phyloP scores from a whole-genome alignment of 2,888 invertebrate species.

The Nemurella pictetii region DNA sequence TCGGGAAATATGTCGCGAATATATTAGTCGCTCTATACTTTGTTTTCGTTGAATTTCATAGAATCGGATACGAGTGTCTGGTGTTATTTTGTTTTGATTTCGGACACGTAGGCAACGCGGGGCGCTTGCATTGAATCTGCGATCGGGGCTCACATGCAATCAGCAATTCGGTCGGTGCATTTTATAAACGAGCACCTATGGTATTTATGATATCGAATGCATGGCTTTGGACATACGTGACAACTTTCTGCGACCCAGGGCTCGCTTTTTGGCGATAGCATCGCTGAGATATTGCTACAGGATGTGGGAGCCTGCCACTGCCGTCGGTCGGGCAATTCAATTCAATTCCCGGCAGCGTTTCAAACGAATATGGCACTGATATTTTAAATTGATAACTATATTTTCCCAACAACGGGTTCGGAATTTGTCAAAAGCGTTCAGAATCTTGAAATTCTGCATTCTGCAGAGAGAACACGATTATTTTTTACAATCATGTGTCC shows the following conservation, averaged over 20 bases:
- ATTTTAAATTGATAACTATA: constrained; percentile 32
- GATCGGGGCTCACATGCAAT: neutral
- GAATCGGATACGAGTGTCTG: neutral
- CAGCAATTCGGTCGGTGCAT: neutral
- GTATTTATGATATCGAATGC: neutral
- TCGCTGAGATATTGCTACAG: too few relatives aligned
- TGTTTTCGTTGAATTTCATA: neutral
- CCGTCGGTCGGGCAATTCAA: neutral
- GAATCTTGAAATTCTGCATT: neutral
- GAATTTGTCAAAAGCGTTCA: neutral
- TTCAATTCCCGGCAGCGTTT: neutral
- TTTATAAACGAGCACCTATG: neutral
- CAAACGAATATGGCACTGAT: constrained; percentile 21
- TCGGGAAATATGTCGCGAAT: neutral
- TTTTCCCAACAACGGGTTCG: neutral
- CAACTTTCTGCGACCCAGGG: neutral
- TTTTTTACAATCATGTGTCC: neutral
- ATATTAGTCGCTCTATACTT: neutral
- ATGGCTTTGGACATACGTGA: neutral
- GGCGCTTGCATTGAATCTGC: neutral
- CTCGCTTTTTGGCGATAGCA: neutral
- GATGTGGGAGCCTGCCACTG: neutral
- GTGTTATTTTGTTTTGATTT: neutral
- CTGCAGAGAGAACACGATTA: neutral
- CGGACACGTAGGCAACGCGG: neutral